Base-by-base conservation (phyloP, 1,140 invertebrate genomes). In the Papilio glaucus region DNA sequence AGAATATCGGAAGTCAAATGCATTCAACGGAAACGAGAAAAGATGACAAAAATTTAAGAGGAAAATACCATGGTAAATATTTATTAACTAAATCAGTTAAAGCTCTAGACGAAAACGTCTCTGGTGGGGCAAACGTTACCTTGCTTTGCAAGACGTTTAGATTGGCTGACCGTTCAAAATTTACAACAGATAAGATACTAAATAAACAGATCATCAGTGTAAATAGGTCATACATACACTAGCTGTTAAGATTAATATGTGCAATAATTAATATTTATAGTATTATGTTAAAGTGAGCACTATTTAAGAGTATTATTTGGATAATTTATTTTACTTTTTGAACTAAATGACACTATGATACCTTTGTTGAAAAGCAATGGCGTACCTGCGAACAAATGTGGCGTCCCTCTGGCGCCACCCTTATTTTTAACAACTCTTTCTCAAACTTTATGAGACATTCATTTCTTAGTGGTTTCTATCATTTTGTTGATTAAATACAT, bases 61-160 rank as follows among this genome's bases (percentile, higher is more conserved):
- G 75, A 13, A 72, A 78, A 45, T 81, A 80, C 73, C 83, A 85
- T 12, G 84, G 85, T 70, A 92, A 90, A 76, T 92, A 91, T 76
- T 78, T 90, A 6, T 77, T 91, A 49, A 90, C 86, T 7, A 91
- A 89, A 38, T 82, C 88, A 7, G 76, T 89, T 18, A 91, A 91
- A 78, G 83, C 82, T 6, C 75, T 91, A 21, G 88, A 91, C 73
- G 85, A 91, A 65, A 89, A 84, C 60, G 71, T 89, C n/a, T 80
- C 83, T 0, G 85, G 82, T 0, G 83, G 85, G 0, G 83, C 83
- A 33, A 89, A 91, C 67, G 89, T 91, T n/a, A 92, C 89, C n/a
- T 78, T 92, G 33, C 83, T 91, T 72, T 92, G 90, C 76, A 92
- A 91, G 81, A 91, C 89, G 29, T 92, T 87, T 77, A 89, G 82